Base-by-base conservation (phyloP, 2,888 invertebrate genomes). In the Cyaniris semiargus region DNA sequence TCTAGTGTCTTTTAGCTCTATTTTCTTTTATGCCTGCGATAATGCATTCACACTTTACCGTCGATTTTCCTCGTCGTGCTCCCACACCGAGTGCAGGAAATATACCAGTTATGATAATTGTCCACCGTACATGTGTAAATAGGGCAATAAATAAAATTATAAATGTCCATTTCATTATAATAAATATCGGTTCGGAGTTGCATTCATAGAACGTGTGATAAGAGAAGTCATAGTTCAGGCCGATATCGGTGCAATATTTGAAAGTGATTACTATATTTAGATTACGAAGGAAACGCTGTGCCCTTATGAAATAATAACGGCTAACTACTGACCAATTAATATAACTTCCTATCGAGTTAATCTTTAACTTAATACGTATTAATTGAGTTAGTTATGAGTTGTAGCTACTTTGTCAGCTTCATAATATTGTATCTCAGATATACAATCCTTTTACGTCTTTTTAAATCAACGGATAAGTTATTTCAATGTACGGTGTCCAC, bases 171-270 rank as follows among this genome's bases (percentile, higher is more conserved):
- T 74, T 23, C 48, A 53, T 74, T 74, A 53, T 74, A 48, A 74
- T 66, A 74, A 48, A 74, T 74, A 48, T 74, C 15, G 21, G 23
- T 72, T 72, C 38, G 21, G 23, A 15, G 44, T 72, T 72, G 72
- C 72, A 72, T 72, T 72, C 72, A 48, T 44, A 21, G 72, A 48
- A 72, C 72, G 72, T 72, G 72, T 44, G 48, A 72, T 72, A 72
- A 44, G 44, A 15, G 13, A 21, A 23, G 23, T 27, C 44, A 44
- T 15, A 72, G 72, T 44, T 44, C 38, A 13, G 0, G 21, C 15
- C 6, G 72, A 72, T 78, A 70, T 70, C 78, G 78, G 71, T 76
- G 76, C 71, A 77, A 8, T 78, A 76, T 76, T 76, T 66, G 77
- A 70, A 72, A 80, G 79, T 76, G 80, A 66, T 66, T 31, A 66